Evolutionary conservation across 1,140 invertebrate species (phyloP), one percentile per base, ranked within the genome.

Genomic region (Lerema accius): DNA sequence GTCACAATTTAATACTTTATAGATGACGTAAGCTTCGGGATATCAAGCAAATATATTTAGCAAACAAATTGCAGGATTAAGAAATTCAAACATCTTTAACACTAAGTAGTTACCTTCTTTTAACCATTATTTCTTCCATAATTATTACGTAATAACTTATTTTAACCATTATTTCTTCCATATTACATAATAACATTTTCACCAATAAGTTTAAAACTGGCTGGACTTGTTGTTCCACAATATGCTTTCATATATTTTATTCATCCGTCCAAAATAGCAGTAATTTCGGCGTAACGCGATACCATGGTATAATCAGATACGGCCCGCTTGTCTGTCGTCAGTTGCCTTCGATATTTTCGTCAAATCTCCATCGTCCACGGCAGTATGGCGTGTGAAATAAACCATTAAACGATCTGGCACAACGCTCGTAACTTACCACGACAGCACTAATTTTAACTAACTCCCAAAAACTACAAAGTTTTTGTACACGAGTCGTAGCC

Each of bases 331-430:
- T 83, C 63, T 59, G 32, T 69, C 76, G 78, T 78, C 76, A 84
- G 69, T 65, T 63, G 73, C 69, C 76, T 63, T 83, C 76, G 77
- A 82, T 84, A 83, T 84, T 84, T 84, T 84, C 67, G 73, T 78
- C 78, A 78, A 80, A 65, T 76, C 69, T 67, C 62, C 59, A 62
- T 46, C 56, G 53, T 58, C 65, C 63, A 65, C 42, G 6, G 49
- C 65, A 39, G 67, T 59, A 60, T 59, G 72, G 73, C 70, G 48
- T 71, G 69, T 76, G 73, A 78, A 80, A 77, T 72, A 80, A 78
- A 70, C 68, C 71, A 78, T 83, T 74, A 82, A 79, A 71, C 61
- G 13, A 75, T 63, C 46, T 28, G 37, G n/a, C 42, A 49, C 19
- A 37, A 49, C 10, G 45, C 15, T 63, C 42, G 63, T 65, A 68